Conservation (phyloP, 2,113 vertebrate genomes). For the Myotis lucifugus region DNA sequence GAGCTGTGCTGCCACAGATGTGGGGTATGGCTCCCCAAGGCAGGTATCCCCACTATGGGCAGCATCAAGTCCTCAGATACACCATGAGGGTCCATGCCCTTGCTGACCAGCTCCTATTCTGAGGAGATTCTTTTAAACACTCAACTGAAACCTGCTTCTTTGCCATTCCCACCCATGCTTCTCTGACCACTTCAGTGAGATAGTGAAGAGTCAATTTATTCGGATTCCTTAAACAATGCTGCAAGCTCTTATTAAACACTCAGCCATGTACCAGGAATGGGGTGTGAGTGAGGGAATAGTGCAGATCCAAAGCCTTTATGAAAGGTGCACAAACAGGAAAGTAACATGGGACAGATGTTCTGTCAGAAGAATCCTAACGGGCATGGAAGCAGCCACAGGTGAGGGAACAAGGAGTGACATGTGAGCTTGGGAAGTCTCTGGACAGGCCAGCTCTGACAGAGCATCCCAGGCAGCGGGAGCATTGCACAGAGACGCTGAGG, state of each 20-base stretch:
- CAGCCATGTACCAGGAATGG: background rate
- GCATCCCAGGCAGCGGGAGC: background rate
- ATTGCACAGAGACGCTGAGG: accelerated
- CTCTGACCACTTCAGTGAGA: background rate
- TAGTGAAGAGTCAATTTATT: background rate
- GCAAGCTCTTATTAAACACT: background rate
- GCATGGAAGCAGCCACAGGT: background rate
- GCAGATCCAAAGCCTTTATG: background rate
- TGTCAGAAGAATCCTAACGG: background rate
- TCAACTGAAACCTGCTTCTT: background rate
- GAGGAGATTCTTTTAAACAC: background rate
- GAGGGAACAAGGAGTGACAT: background rate
- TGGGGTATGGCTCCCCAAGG: no score
- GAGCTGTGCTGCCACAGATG: background rate
- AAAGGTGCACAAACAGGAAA: background rate
- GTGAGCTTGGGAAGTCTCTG: background rate
- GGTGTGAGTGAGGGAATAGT: accelerated
- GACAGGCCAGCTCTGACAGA: background rate
- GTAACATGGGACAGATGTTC: background rate
- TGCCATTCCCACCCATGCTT: background rate
- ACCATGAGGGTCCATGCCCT: background rate
- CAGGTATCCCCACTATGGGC: background rate
- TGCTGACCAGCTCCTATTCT: background rate
- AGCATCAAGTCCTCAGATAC: background rate
- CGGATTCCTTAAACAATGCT: background rate